Evolutionary conservation across 2,113 vertebrate genomes (phyloP).

Genomic region (Hystrix cristata): DNA sequence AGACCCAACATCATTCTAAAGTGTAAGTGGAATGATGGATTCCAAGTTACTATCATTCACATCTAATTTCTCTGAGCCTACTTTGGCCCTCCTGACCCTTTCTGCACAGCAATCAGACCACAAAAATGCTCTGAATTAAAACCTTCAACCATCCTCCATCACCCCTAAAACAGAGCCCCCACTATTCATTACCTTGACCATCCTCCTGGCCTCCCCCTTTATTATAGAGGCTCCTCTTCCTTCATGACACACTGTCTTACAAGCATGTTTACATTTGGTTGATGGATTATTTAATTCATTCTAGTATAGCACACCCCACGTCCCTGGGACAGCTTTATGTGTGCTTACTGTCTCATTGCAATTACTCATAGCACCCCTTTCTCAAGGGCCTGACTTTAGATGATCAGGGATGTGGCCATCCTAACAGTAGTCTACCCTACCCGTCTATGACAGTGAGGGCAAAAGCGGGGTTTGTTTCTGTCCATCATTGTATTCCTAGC

Average conservation of each 20-base stretch:
- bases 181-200: accelerated
- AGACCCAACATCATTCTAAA: neutral
- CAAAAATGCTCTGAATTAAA: neutral
- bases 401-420: neutral
- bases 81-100: neutral
- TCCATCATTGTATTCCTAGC: neutral
- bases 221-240: neutral
- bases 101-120: neutral
- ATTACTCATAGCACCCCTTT: neutral
- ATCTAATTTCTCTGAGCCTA: neutral
- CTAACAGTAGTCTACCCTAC: no score
- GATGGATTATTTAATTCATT: neutral
- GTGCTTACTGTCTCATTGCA: neutral
- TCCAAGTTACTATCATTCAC: neutral
- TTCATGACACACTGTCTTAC: accelerated
- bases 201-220: neutral
- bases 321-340: neutral
- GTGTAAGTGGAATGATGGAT: neutral
- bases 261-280: no score
- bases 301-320: no score
- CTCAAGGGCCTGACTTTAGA: neutral
- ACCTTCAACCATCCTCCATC: neutral
- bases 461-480: neutral
- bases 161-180: neutral
- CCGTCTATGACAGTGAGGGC: neutral